A percentile compares a stretch with the other conserved stretches of the same genome.
These are phyloP conservation scores for Paragorgia papillata DNA, from an alignment of 92 coral and sea anemone genomes.

Conservation along the genomic window DNA sequence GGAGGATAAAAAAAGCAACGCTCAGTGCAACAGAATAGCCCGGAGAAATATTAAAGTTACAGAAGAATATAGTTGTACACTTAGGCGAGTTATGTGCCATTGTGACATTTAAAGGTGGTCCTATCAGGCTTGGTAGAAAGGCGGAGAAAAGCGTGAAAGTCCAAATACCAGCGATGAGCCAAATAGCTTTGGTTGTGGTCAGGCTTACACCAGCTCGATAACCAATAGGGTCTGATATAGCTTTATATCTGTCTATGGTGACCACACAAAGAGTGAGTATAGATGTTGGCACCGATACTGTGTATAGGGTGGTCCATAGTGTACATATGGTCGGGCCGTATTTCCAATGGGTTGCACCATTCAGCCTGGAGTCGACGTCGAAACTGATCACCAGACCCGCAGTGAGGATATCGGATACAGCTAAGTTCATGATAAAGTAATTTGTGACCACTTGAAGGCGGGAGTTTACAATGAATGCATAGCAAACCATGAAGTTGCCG, in stretches of 20 bases:
- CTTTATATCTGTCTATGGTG: slow-evolving; percentile 16
- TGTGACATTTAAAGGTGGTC: slow-evolving; percentile 14
- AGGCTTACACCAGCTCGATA: slow-evolving; percentile 13
- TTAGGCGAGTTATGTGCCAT: slow-evolving; percentile 1
- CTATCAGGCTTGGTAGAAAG: background rate
- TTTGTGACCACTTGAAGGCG: slow-evolving; percentile 18
- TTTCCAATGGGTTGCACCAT: slow-evolving; percentile 8
- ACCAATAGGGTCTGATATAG: slow-evolving; percentile 17
- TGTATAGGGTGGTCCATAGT: slow-evolving; percentile 12
- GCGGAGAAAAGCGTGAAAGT: background rate
- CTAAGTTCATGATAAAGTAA: slow-evolving; percentile 29
- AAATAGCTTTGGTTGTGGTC: slow-evolving; percentile 1
- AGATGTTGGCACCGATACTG: slow-evolving; percentile 24
- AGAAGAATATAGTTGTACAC: slow-evolving; percentile 13
- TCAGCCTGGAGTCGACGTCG: slow-evolving; percentile 5
- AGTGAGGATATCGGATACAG: slow-evolving; percentile 17
- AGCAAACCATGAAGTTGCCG: slow-evolving; percentile 15
- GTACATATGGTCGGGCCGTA: background rate
- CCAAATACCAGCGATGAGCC: slow-evolving; percentile 11
- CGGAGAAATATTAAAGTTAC: slow-evolving; percentile 21
- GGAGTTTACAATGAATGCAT: slow-evolving; percentile 9
- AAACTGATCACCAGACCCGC: slow-evolving; percentile 21
- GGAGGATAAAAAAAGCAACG: slow-evolving; percentile 3
- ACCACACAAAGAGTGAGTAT: slow-evolving; percentile 20
- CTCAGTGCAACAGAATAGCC: slow-evolving; percentile 8